Evolutionary conservation across 1,140 invertebrate species (phyloP), one percentile per base, ranked within the genome.

Genomic region (Dryas iulia): DNA sequence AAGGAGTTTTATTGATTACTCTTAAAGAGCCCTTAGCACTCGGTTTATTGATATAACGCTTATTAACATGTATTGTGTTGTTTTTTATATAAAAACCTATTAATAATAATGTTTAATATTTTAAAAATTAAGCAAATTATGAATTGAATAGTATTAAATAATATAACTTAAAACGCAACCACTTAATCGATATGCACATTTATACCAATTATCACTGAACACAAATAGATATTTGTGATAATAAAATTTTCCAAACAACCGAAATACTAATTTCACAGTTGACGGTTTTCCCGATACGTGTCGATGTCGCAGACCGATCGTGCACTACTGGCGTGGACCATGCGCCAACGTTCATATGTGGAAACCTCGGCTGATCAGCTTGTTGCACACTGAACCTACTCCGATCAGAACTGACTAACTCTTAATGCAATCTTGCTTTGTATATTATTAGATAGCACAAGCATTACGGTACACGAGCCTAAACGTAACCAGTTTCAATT

Each of bases 241-340:
- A 33, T 8, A 11, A 5, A 33, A 35, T 35, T 14, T 58, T 59
- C 8, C 57, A 59, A 58, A 30, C 52, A 54, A n/a, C 67, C 66
- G 57, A 66, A n/a, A 58, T 57, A 66, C 14, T 59, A 58, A 67
- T 66, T 69, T 76, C 66, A 56, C 70, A 62, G 59, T 58, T 69
- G 73, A 63, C 72, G 71, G 57, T 59, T 76, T 74, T 77, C 76
- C 69, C 71, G 67, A 70, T 79, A 80, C 82, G 80, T 77, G 78
- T 79, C 66, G 74, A 73, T 75, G 78, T 76, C 81, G 78, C 82
- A 84, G 76, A 76, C 80, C 80, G 80, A 70, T 67, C 74, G 83
- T 85, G 74, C 81, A 86, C 81, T 86, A 89, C 87, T 86, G 85
- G 81, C 82, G 71, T 72, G 68, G 74, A 72, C 67, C 76, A 78